A percentile compares a stretch with the other conserved stretches of the same genome.
These are phyloP conservation scores for Drosophila neocordata DNA, from an alignment of 1,140 invertebrate species.

Conservation along the genomic window DNA sequence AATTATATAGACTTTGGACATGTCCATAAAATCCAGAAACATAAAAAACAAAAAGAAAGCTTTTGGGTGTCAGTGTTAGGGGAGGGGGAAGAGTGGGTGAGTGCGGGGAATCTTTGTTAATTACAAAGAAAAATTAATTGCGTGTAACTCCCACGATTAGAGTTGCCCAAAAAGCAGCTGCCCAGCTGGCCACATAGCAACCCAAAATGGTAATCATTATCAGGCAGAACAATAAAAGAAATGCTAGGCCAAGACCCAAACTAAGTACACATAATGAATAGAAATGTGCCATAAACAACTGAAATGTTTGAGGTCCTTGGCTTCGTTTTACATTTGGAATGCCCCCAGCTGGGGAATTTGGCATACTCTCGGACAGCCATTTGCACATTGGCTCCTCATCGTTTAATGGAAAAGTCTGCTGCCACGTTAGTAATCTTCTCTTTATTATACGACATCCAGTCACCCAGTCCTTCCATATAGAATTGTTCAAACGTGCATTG, in stretches of 20 bases:
- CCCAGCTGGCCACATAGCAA: slow-evolving; percentile 30
- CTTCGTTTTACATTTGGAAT: slow-evolving; percentile 48
- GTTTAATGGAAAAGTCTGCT: slow-evolving; percentile 57
- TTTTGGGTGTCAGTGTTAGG: neutral
- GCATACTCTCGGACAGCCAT: neutral
- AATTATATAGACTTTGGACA: slow-evolving; percentile 71
- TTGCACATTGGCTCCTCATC: slow-evolving; percentile 26
- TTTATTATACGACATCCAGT: slow-evolving; percentile 49
- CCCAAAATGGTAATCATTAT: slow-evolving; percentile 50
- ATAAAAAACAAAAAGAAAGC: slow-evolving; percentile 58
- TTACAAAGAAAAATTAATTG: slow-evolving; percentile 80
- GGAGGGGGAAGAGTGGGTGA: neutral
- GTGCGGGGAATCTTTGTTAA: slow-evolving; percentile 55
- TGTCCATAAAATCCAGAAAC: slow-evolving; percentile 67
- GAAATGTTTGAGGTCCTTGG: slow-evolving; percentile 30
- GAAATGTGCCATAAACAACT: slow-evolving; percentile 74
- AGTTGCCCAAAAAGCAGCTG: slow-evolving; percentile 38
- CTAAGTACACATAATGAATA: slow-evolving; percentile 77
- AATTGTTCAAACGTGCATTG: slow-evolving; percentile 67
- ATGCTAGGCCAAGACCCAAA: slow-evolving; percentile 59
- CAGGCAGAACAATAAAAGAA: slow-evolving; percentile 65
- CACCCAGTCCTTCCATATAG: slow-evolving; percentile 38
- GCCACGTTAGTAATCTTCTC: slow-evolving; percentile 62
- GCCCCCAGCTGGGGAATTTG: neutral
- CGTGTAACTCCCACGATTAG: slow-evolving; percentile 75